These are phyloP conservation scores for Brotula barbata DNA, from an alignment of 2,797 vertebrate species.

Conservation along the genomic window DNA sequence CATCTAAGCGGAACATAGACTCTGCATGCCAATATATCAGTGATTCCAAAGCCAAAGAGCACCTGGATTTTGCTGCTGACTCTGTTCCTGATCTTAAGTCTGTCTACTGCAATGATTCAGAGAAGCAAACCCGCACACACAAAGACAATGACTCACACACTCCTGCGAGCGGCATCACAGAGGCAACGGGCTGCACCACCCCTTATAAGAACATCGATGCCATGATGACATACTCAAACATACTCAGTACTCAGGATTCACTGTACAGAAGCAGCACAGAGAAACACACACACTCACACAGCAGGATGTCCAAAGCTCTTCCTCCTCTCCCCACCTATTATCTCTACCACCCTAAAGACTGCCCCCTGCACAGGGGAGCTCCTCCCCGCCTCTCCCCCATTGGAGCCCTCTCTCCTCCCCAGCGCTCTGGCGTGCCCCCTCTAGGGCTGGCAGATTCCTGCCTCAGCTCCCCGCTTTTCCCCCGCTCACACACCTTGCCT, in stretches of 20 bases:
- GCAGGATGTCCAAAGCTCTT: conserved; percentile 65
- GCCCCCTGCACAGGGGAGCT: conserved; percentile 78
- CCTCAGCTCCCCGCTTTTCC: conserved; percentile 88
- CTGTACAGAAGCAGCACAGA: conserved; percentile 29
- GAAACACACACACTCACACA: conserved; percentile 13
- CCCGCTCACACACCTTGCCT: conserved; percentile 87
- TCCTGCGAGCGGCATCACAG: conserved; percentile 20
- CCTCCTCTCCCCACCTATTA: conserved; percentile 74
- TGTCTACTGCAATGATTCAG: conserved; percentile 55
- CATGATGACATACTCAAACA: conserved; percentile 64
- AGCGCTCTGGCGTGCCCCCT: conserved; percentile 76
- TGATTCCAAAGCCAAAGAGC: conserved; percentile 18
- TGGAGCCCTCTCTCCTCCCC: conserved; percentile 87
- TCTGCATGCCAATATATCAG: conserved; percentile 17
- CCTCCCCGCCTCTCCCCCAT: conserved; percentile 88
- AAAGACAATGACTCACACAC: conserved; percentile 23
- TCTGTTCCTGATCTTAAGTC: conserved; percentile 71
- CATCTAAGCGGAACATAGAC: conserved; percentile 36
- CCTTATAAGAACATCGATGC: conserved; percentile 82
- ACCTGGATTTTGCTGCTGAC: conserved; percentile 38
- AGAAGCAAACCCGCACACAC: conserved; percentile 20
- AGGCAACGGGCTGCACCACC: conserved; percentile 67
- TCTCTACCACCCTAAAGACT: conserved; percentile 81
- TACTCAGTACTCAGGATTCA: conserved; percentile 33
- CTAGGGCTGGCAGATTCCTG: conserved; percentile 74